Conservation (phyloP, 2,888 invertebrate species). For the Osedax frankpressi region DNA sequence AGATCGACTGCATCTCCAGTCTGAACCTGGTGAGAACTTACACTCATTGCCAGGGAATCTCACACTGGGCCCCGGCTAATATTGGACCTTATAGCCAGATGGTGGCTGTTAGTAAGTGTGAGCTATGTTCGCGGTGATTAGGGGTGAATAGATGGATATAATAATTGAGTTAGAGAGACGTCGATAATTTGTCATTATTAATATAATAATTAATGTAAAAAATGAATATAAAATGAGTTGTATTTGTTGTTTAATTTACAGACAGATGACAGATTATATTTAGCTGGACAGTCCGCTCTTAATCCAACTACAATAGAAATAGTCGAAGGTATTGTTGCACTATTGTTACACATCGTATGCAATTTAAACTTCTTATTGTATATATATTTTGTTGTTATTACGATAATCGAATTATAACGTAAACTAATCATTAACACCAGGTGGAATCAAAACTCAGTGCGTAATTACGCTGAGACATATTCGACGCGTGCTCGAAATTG, state of each 20-base stretch:
- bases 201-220: no score
- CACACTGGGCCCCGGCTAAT: conserved; percentile 95
- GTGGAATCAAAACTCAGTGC: neutral
- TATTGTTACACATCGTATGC: no score
- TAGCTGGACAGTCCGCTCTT: neutral
- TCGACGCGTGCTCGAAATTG: neutral
- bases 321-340: neutral
- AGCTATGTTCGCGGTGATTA: neutral
- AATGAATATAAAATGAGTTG: no score
- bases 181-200: no score
- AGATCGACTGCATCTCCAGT: conserved; percentile 32
- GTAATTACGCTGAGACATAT: neutral
- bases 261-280: neutral
- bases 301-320: neutral
- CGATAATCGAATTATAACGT: no score
- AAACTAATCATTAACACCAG: no score
- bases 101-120: conserved; percentile 54
- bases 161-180: no score
- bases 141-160: neutral
- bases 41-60: conserved; percentile 87
- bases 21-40: conserved; percentile 45
- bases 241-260: no score
- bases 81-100: conserved; percentile 93
- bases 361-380: no score
- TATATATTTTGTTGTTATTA: no score